Evolutionary conservation across 2,888 invertebrate genomes (phyloP).

Genomic region (Arge pagana): DNA sequence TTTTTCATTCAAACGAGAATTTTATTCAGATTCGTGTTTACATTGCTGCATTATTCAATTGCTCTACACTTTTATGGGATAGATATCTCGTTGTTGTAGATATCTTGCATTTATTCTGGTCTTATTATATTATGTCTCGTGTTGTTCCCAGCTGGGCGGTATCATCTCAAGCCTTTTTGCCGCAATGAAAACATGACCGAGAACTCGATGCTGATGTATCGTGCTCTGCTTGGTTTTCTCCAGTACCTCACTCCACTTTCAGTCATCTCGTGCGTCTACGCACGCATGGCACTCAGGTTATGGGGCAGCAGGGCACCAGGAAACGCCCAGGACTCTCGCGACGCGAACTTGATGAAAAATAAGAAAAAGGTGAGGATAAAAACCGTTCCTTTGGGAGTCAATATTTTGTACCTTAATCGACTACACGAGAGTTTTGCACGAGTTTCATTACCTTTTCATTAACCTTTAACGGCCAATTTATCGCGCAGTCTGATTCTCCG

Average conservation of each 20-base stretch:
- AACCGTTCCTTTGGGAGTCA: not conserved
- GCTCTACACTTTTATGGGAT: too few relatives aligned
- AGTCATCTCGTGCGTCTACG: constrained; percentile 82
- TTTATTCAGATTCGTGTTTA: too few relatives aligned
- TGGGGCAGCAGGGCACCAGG: constrained; percentile 83
- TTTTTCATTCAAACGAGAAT: too few relatives aligned
- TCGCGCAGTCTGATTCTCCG: too few relatives aligned
- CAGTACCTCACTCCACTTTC: constrained; percentile 80
- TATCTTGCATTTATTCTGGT: too few relatives aligned
- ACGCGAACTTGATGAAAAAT: constrained; percentile 79
- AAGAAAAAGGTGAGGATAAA: constrained; percentile 77
- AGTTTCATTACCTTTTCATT: too few relatives aligned
- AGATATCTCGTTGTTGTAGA: too few relatives aligned
- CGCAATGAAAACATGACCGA: constrained; percentile 63
- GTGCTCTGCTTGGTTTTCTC: constrained; percentile 63
- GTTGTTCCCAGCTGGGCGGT: constrained; percentile 51
- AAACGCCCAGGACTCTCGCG: constrained; percentile 76
- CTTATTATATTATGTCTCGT: too few relatives aligned
- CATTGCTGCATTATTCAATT: too few relatives aligned
- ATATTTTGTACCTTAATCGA: too few relatives aligned
- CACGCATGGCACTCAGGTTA: constrained; percentile 76
- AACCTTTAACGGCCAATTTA: too few relatives aligned
- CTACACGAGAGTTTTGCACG: too few relatives aligned
- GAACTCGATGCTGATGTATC: constrained; percentile 63
- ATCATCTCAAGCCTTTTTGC: constrained; percentile 65